phyloP scores from a whole-genome alignment of 2,797 vertebrate species.

The Pseudochirops cupreus region DNA sequence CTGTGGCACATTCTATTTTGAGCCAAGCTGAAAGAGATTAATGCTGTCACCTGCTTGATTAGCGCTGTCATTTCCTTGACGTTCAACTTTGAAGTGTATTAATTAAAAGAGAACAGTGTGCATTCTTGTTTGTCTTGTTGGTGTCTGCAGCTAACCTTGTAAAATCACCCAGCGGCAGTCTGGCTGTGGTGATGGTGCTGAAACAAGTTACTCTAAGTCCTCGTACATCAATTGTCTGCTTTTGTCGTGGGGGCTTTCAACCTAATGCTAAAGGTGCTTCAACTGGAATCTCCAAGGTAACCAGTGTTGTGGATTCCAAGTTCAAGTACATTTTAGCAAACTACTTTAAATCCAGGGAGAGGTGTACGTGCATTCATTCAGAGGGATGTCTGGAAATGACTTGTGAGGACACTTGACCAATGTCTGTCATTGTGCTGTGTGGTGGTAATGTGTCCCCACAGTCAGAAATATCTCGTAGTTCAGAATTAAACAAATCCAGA shows the following conservation, averaged over 20 bases:
- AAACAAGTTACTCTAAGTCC: constrained; percentile 9
- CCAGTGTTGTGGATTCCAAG: constrained; percentile 69
- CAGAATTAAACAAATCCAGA: neutral
- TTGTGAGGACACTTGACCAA: constrained; percentile 48
- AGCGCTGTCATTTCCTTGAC: constrained; percentile 65
- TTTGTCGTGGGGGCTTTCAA: constrained; percentile 61
- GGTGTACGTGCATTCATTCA: constrained; percentile 68
- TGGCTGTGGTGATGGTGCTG: constrained; percentile 39
- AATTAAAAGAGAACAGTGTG: constrained; percentile 56
- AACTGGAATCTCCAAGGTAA: constrained; percentile 63
- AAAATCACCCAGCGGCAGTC: neutral
- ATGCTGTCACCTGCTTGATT: constrained; percentile 76
- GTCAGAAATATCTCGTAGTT: neutral
- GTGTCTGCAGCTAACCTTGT: constrained; percentile 38
- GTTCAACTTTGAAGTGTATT: constrained; percentile 63
- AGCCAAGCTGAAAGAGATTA: constrained; percentile 75
- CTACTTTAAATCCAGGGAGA: constrained; percentile 52
- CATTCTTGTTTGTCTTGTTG: constrained; percentile 41
- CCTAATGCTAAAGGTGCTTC: constrained; percentile 53
- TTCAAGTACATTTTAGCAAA: constrained; percentile 59
- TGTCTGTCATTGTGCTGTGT: constrained; percentile 26
- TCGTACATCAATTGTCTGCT: constrained; percentile 59
- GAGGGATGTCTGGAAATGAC: constrained; percentile 46
- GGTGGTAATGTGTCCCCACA: constrained; percentile 1
- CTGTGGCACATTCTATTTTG: constrained; percentile 75